A percentile compares a stretch with the other conserved stretches of the same genome.
Conservation (phyloP, 2,797 vertebrate species). For the Falco peregrinus region DNA sequence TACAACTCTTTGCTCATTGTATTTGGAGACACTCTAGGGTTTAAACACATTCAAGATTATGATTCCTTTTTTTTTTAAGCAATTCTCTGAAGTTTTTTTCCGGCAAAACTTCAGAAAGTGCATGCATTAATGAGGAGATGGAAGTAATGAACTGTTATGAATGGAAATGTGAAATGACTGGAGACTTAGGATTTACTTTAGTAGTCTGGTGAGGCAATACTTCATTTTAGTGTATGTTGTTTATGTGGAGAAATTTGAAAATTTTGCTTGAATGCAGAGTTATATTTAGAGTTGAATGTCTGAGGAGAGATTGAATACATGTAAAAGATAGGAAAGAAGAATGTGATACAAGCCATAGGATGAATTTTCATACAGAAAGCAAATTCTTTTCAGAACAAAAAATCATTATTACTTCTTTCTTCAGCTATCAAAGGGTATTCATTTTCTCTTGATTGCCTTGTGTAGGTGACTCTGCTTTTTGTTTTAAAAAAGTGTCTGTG, state of each 20-base stretch:
- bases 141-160: not conserved
- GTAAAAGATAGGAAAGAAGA: not conserved
- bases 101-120: not conserved
- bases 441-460: not conserved
- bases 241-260: not conserved
- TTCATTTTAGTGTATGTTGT: not conserved
- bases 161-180: not conserved
- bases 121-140: not conserved
- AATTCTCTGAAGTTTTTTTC: not conserved
- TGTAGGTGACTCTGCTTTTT: not conserved
- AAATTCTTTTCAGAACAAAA: not conserved
- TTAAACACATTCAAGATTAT: not conserved
- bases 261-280: not conserved
- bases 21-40: not conserved
- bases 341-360: not conserved
- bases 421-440: not conserved
- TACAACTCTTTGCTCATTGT: not conserved
- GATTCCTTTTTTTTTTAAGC: not conserved
- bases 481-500: not conserved
- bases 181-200: not conserved
- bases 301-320: not conserved
- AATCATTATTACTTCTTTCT: not conserved
- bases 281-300: not conserved
- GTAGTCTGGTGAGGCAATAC: not conserved
- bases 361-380: not conserved